These are phyloP conservation scores for Poecilus cupreus DNA, from an alignment of 2,888 invertebrate species.

Conservation along the genomic window DNA sequence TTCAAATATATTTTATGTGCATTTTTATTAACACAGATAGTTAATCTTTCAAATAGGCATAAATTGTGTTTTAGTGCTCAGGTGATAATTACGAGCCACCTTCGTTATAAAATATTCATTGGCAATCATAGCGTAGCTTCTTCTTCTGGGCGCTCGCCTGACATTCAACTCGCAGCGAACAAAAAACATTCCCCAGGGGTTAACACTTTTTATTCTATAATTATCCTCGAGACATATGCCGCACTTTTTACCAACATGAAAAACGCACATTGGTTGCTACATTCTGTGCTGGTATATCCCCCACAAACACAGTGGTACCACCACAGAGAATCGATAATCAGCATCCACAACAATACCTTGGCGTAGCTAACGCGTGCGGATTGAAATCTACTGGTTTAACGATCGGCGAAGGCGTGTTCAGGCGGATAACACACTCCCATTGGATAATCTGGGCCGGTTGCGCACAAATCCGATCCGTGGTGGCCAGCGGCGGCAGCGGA, in stretches of 20 bases:
- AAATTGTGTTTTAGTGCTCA: too few relatives aligned
- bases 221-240: slow-evolving; percentile 21
- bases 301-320: not conserved
- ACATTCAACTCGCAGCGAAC: not conserved
- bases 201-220: not conserved
- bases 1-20: too few relatives aligned
- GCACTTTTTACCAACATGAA: not conserved
- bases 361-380: not conserved
- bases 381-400: slow-evolving; percentile 46
- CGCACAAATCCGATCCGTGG: slow-evolving; percentile 70
- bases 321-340: not conserved
- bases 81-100: too few relatives aligned
- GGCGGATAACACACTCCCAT: slow-evolving; percentile 69
- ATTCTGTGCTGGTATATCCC: not conserved
- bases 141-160: not conserved
- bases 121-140: too few relatives aligned
- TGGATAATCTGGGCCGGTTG: slow-evolving; percentile 71
- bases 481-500: slow-evolving; percentile 6
- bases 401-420: slow-evolving; percentile 50
- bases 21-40: too few relatives aligned
- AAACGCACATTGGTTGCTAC: slow-evolving; percentile 9
- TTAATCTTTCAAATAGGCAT: too few relatives aligned
- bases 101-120: too few relatives aligned
- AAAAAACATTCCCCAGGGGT: not conserved
- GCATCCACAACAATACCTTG: too few relatives aligned